Percentiles rank a stretch among this genome's conserved stretches.
These are phyloP conservation scores for Blomia tropicalis DNA, from an alignment of 2,888 invertebrate species.

Conservation along the genomic window DNA sequence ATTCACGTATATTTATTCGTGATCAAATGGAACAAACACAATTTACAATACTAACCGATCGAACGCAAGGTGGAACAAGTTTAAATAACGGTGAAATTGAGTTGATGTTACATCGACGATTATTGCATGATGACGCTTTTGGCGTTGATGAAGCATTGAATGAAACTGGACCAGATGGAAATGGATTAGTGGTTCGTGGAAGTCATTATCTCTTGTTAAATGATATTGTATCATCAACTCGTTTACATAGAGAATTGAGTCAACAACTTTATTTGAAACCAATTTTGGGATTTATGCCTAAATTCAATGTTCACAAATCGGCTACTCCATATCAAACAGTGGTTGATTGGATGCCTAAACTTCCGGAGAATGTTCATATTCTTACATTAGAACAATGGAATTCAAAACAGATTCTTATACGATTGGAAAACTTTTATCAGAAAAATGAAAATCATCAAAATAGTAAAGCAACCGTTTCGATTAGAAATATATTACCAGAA, in stretches of 20 bases:
- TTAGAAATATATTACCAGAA: conserved; percentile 26
- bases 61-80: conserved; percentile 65
- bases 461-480: conserved; percentile 25
- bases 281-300: conserved; percentile 24
- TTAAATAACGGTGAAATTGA: conserved; percentile 57
- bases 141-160: conserved; percentile 82
- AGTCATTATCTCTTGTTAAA: conserved; percentile 32
- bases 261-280: conserved; percentile 26
- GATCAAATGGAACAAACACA: conserved; percentile 32
- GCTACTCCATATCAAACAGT: neutral
- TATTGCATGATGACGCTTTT: conserved; percentile 71
- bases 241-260: conserved; percentile 23
- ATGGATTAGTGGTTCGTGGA: conserved; percentile 54
- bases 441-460: conserved; percentile 23
- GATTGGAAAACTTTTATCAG: conserved; percentile 29
- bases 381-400: conserved; percentile 27
- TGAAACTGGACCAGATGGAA: conserved; percentile 51
- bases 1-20: conserved; percentile 54
- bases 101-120: conserved; percentile 68
- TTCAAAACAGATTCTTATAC: conserved; percentile 24
- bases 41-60: conserved; percentile 49
- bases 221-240: conserved; percentile 15
- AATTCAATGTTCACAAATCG: conserved; percentile 16
- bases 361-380: conserved; percentile 29
- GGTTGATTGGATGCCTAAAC: neutral